Evolutionary conservation across 1,140 invertebrate species (phyloP).

Genomic region (Sarcophaga bullata): DNA sequence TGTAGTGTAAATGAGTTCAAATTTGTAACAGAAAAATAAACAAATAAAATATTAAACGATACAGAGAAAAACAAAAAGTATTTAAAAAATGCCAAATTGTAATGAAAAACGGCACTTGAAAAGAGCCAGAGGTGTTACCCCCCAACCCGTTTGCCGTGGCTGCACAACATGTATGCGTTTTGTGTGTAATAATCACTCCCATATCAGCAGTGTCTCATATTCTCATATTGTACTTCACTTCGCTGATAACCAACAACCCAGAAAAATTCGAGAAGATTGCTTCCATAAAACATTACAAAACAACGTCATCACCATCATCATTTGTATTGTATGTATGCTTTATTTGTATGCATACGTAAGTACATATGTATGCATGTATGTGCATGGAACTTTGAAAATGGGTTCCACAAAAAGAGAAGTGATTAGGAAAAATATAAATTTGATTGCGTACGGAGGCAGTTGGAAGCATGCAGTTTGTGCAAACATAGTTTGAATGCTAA

Average conservation of each 20-base stretch:
- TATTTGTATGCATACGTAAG: too few relatives aligned
- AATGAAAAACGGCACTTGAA: conserved; percentile 19
- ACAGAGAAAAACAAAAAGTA: background rate
- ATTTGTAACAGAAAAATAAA: conserved; percentile 16
- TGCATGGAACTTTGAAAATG: background rate
- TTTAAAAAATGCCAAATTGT: background rate
- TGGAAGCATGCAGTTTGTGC: too few relatives aligned
- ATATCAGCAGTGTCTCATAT: background rate
- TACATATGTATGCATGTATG: background rate
- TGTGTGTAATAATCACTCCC: background rate
- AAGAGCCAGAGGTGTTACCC: background rate
- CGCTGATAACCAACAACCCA: conserved; percentile 20
- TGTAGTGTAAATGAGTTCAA: conserved; percentile 26
- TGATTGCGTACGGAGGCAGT: too few relatives aligned
- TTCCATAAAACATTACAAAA: background rate
- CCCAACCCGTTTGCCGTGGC: background rate
- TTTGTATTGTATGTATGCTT: too few relatives aligned
- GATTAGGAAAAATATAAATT: too few relatives aligned
- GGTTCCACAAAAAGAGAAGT: background rate
- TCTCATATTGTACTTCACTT: background rate
- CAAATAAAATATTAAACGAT: background rate
- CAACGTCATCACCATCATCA: background rate
- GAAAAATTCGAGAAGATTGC: conserved; percentile 6
- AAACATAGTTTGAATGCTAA: too few relatives aligned
- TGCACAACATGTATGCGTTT: too few relatives aligned